A percentile compares a stretch with the other conserved stretches of the same genome.
Evolutionary conservation across 2,888 invertebrate genomes (phyloP).

Genomic region (Epiperipatus broadwayi): DNA sequence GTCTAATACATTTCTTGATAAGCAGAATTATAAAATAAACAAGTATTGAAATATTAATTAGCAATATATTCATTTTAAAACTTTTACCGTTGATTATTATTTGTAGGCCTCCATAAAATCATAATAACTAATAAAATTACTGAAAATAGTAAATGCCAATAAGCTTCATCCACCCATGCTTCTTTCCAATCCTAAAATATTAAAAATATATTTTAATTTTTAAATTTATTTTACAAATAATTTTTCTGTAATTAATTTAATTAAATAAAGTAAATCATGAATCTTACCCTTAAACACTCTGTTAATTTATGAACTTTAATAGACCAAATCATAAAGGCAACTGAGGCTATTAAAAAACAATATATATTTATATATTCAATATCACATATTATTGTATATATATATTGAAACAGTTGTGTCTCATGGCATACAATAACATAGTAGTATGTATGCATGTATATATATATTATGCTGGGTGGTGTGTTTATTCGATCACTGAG

Average conservation of each 20-base stretch:
- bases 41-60: too few relatives aligned
- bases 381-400: conserved; percentile 8
- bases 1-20: too few relatives aligned
- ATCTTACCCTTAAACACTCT: conserved; percentile 49
- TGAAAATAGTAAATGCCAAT: conserved; percentile 84
- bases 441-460: too few relatives aligned
- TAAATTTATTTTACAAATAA: neutral
- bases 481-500: too few relatives aligned
- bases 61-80: neutral
- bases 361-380: too few relatives aligned
- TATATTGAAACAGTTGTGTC: conserved; percentile 8
- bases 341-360: conserved; percentile 41
- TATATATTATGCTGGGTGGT: too few relatives aligned
- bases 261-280: neutral
- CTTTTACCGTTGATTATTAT: conserved; percentile 72
- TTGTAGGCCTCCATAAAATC: conserved; percentile 84
- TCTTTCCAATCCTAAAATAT: conserved; percentile 57
- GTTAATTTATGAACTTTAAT: conserved; percentile 54
- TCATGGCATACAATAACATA: too few relatives aligned
- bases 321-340: conserved; percentile 81
- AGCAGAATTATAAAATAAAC: neutral
- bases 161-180: conserved; percentile 82
- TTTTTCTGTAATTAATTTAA: conserved; percentile 11
- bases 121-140: conserved; percentile 70
- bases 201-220: conserved; percentile 6